These are phyloP conservation scores for Holothuria scabra DNA, from an alignment of 53 echinoderm and acorn worm genomes.

Conservation along the genomic window DNA sequence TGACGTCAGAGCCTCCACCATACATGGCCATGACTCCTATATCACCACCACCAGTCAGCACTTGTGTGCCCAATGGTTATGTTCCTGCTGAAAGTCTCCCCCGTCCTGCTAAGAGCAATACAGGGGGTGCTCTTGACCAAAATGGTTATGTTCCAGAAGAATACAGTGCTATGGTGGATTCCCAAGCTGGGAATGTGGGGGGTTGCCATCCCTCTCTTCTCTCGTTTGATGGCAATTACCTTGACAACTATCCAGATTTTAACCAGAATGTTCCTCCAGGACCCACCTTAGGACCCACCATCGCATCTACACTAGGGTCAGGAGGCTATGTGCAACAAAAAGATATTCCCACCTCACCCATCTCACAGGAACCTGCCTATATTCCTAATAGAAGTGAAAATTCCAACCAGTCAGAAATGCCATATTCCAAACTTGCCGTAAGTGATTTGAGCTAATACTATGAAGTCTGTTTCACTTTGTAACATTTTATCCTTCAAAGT, in stretches of 20 bases:
- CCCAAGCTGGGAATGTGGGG: not conserved
- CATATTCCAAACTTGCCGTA: constrained; percentile 5
- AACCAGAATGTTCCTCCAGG: not conserved
- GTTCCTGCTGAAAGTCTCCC: not conserved
- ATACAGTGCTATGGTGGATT: constrained; percentile 3
- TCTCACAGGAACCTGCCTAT: no score
- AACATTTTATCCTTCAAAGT: not conserved
- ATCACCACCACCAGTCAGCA: constrained; percentile 2
- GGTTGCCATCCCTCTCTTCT: not conserved
- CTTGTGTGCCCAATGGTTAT: constrained; percentile 12
- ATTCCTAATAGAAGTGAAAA: no score
- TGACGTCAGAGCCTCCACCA: not conserved
- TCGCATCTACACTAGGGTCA: no score
- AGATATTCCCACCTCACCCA: no score
- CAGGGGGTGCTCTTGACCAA: not conserved
- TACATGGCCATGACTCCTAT: constrained; percentile 5
- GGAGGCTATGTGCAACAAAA: no score
- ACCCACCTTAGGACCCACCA: no score
- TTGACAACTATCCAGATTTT: constrained; percentile 8
- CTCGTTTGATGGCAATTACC: not conserved
- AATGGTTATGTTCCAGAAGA: not conserved
- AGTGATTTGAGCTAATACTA: not conserved
- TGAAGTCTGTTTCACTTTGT: not conserved
- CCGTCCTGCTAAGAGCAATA: not conserved
- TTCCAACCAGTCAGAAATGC: not conserved